phyloP scores from a whole-genome alignment of 2,888 invertebrate genomes.

The Spialia ferax region DNA sequence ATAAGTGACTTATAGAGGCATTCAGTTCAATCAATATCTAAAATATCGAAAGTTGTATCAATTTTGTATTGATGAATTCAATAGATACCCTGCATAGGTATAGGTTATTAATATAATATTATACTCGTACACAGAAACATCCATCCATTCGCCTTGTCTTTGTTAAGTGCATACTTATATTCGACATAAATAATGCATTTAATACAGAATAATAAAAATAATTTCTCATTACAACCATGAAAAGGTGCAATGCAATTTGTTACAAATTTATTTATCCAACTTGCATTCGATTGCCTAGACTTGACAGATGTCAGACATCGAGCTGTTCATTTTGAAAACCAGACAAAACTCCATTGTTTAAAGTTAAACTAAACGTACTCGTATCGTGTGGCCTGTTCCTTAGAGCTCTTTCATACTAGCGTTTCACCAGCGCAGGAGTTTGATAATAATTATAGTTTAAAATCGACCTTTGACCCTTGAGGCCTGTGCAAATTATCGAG shows the following conservation, averaged over 20 bases:
- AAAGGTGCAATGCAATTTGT: slow-evolving; percentile 32
- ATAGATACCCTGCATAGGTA: too few species aligned
- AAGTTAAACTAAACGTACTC: background rate
- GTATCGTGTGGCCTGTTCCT: slow-evolving; percentile 4
- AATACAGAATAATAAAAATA: background rate
- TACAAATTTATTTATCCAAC: slow-evolving; percentile 18
- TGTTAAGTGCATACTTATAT: background rate
- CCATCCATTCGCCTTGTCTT: too few species aligned
- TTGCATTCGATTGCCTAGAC: background rate
- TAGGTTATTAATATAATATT: background rate
- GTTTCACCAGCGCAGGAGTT: background rate
- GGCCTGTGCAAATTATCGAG: too few species aligned
- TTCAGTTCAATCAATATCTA: too few species aligned
- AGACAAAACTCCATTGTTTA: background rate
- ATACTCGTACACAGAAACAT: background rate
- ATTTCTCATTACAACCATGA: slow-evolving; percentile 3
- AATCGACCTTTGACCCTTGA: too few species aligned
- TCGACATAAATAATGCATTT: background rate
- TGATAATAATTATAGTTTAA: too few species aligned
- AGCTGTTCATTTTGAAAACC: background rate
- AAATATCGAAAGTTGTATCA: too few species aligned
- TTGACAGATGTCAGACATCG: slow-evolving; percentile 23
- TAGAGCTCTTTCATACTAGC: background rate
- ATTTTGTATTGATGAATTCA: too few species aligned
- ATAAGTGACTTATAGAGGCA: too few species aligned